These are phyloP conservation scores for Sceloporus undulatus DNA, from an alignment of 2,113 vertebrate species.

Conservation along the genomic window DNA sequence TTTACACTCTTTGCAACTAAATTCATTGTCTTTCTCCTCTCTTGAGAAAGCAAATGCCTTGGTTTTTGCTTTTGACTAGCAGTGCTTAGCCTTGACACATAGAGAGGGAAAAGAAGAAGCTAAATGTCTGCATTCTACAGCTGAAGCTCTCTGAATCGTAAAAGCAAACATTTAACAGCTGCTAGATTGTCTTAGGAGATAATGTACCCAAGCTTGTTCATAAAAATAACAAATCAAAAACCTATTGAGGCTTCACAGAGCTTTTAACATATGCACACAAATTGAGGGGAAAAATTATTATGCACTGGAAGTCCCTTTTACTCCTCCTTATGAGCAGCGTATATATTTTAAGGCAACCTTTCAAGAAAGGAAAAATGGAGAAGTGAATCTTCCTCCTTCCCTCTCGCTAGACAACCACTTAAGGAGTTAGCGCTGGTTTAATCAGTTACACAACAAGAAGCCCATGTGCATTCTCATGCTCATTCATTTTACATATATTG, in stretches of 20 bases:
- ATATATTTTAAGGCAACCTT: not conserved
- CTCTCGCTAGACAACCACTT: slow-evolving; percentile 15
- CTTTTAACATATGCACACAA: slow-evolving; percentile 26
- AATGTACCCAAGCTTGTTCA: slow-evolving; percentile 21
- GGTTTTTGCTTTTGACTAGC: not conserved
- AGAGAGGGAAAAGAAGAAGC: not conserved
- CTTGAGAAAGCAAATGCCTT: slow-evolving; percentile 15
- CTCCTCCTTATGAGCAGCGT: slow-evolving; percentile 1
- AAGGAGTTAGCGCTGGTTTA: not conserved
- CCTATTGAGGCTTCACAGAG: slow-evolving; percentile 14
- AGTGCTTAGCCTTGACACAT: not conserved
- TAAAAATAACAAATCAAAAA: slow-evolving; percentile 34
- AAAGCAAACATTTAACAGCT: slow-evolving; percentile 35
- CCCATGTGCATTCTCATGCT: not conserved
- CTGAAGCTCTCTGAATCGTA: not conserved
- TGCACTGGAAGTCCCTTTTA: slow-evolving; percentile 17
- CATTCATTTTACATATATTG: not conserved
- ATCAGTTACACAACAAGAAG: not conserved
- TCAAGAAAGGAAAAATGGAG: not conserved
- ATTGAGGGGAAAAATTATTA: slow-evolving; percentile 27
- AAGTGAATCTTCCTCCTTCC: not conserved
- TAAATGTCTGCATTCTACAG: not conserved
- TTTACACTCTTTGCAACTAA: not conserved
- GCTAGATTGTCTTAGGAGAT: slow-evolving; percentile 18
- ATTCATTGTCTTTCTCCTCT: not conserved